Evolutionary conservation across 2,888 invertebrate species (phyloP), one percentile per base, ranked within the genome.

Genomic region (Aricia artaxerxes): DNA sequence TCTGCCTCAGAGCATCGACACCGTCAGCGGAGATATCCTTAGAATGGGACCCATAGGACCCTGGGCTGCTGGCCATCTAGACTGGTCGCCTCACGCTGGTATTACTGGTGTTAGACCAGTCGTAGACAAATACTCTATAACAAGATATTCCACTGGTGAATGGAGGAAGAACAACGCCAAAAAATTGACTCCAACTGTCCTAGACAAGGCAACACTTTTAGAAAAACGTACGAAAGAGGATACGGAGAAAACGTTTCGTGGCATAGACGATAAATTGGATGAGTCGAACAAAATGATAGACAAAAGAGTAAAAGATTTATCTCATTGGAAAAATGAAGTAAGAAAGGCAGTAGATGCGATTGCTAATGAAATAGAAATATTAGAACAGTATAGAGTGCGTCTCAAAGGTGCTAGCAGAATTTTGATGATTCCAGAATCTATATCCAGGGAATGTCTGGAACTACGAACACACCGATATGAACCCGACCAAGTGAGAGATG

Each of bases 101-200:
- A 93, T 96, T 60, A 97, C 97, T 0, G 97, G 97, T 5, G 96
- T 97, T 0, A 91, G 97, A 80, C 97, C 97, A 0, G 96, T 97
- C 0, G 97, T 97, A 1, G 97, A 97, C 89, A 96, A 96, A 84
- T 97, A 97, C 87, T 97, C 97, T 0, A 96, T 97, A 75, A 96
- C 97, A 0, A 94, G 96, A 82, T 97, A 95, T 84, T 97, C 96
- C 80, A 96, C 96, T 2, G 96, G 96, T 4, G 96, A 97, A 87
- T 97, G 97, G 97, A 94, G 97, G 57, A 89, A 93, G 49, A 93
- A 95, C 81, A 96, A 96, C 83, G 87, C 92, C 79, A 93, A 95
- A 73, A 91, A 94, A 0, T 87, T 96, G 1, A 90, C 87, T 1
- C 89, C 91, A 4, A 84, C 85, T 84, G 89, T 89, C 0, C 90